phyloP scores from a whole-genome alignment of 1,140 invertebrate genomes.

The Eriosoma lanigerum region DNA sequence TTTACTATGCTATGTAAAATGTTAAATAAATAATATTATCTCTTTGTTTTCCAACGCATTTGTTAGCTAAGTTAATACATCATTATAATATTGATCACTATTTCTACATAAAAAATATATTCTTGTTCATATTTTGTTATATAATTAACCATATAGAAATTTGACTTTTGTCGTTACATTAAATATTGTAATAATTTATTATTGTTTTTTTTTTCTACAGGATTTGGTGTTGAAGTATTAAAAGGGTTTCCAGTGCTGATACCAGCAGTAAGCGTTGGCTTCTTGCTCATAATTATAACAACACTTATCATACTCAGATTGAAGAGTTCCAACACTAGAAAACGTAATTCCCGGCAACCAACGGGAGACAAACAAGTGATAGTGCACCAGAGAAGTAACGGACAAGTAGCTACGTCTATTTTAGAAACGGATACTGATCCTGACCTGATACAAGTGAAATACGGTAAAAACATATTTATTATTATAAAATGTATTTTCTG shows the following conservation, averaged over 20 bases:
- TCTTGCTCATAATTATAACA: background rate
- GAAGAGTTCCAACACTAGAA: constrained; percentile 8
- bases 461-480: constrained; percentile 25
- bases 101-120: too few species aligned
- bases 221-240: constrained; percentile 40
- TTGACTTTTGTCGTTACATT: background rate
- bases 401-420: constrained; percentile 60
- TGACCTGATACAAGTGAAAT: background rate
- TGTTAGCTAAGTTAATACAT: too few species aligned
- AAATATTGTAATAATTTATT: background rate
- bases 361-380: constrained; percentile 60
- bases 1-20: too few species aligned
- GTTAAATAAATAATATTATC: too few species aligned
- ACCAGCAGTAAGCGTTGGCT: background rate
- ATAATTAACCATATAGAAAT: background rate
- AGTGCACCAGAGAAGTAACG: constrained; percentile 60
- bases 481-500: too few species aligned
- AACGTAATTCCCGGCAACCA: constrained; percentile 57
- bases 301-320: background rate
- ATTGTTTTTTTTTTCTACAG: background rate
- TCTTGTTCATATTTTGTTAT: too few species aligned
- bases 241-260: constrained; percentile 27
- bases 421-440: constrained; percentile 56
- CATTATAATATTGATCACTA: too few species aligned
- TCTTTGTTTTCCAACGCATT: too few species aligned